Base-by-base conservation (phyloP, 1,140 invertebrate genomes). In the Hypsibius dujardini region DNA sequence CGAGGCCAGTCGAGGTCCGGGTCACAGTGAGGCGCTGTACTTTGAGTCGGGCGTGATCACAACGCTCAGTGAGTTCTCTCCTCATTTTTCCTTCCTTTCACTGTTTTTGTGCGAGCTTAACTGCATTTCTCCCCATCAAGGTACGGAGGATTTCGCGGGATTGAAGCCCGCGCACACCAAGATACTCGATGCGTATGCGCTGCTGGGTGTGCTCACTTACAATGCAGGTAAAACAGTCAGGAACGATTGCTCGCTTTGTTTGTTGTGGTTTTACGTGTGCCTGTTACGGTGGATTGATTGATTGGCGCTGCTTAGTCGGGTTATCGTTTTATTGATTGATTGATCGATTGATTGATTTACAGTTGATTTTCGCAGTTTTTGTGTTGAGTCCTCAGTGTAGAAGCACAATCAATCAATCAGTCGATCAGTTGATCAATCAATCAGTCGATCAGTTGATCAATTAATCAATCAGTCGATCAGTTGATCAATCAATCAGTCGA, bases 101-200 rank as follows among this genome's bases (percentile, higher is more conserved):
- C 28, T 28, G 50, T 12, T 56, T 12, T 56, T n/a, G 50, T 56
- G 7, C 45, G 12, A 67, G 62, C 62, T 12, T 67, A 7, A 3
- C 62, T 15, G 3, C 3, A 45, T 67, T 67, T 67, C 12, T 67
- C 3, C 12, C 12, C 70, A 69, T 3, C 70, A n/a, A 50, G 47
- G 67, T 74, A 74, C 84, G 59, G 85, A 87, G 79, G 92, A 95
- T 82, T 88, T 87, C 46, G 90, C 93, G 74, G 86, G 86, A n/a
- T 83, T 95, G 45, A 88, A 89, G 76, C 87, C 88, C 74, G 86
- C 88, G 75, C 95, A 95, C 77, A 86, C 85, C 7, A 92, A 92
- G 81, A 82, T 93, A 46, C 81, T 88, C 71, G 93, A 97, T 82
- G 91, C 90, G 12, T 94, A 95, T 80, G 92, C 90, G 46, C 94